These are phyloP conservation scores for Syritta pipiens DNA, from an alignment of 2,888 invertebrate genomes.

Conservation along the genomic window DNA sequence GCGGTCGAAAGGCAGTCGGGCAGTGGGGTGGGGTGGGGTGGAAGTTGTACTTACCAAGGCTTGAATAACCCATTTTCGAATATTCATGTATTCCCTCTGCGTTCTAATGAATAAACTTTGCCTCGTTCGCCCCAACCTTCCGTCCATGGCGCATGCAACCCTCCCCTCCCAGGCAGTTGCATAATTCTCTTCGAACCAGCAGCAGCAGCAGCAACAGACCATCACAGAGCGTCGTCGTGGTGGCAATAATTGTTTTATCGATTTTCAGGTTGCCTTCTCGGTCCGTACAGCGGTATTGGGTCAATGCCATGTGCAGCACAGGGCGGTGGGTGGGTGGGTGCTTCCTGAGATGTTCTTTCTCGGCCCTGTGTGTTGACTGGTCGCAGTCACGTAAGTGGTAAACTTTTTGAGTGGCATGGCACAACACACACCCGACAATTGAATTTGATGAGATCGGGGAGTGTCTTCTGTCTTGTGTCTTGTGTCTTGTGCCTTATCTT, in stretches of 20 bases:
- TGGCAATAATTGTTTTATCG: conserved; percentile 62
- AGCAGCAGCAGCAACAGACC: conserved; percentile 52
- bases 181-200: conserved; percentile 45
- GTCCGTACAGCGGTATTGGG: conserved; percentile 37
- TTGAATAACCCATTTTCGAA: conserved; percentile 59
- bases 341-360: conserved; percentile 9
- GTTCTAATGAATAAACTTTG: conserved; percentile 65
- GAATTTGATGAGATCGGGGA: not conserved
- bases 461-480: not conserved
- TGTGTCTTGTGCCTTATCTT: conserved; percentile 7
- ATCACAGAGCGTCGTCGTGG: conserved; percentile 17
- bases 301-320: conserved; percentile 58
- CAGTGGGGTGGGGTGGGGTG: not conserved
- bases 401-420: conserved; percentile 9
- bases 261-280: conserved; percentile 28
- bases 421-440: conserved; percentile 3
- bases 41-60: conserved; percentile 37
- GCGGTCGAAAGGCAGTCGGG: too few relatives aligned
- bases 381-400: conserved; percentile 46
- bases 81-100: conserved; percentile 61
- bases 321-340: conserved; percentile 1
- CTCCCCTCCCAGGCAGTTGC: conserved; percentile 33
- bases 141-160: too few relatives aligned
- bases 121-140: not conserved
- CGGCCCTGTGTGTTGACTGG: conserved; percentile 21